Conservation (phyloP, 2,888 invertebrate species). For the Drosophila hawaiiensis region DNA sequence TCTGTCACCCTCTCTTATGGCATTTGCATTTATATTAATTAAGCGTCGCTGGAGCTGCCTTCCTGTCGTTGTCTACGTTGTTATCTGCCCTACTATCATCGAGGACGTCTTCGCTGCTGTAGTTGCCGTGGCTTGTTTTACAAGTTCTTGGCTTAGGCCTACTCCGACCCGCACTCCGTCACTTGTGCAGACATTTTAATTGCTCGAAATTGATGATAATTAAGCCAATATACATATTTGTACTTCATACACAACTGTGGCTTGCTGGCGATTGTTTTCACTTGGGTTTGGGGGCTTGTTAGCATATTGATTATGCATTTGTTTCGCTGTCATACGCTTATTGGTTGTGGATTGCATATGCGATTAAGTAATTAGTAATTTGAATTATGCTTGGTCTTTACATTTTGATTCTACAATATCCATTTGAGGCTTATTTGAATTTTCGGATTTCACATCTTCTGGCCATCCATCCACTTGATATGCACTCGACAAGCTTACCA, state of each 20-base stretch:
- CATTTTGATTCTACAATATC: slow-evolving; percentile 8
- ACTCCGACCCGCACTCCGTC: not conserved
- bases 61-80: slow-evolving; percentile 66
- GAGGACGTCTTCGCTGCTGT: slow-evolving; percentile 59
- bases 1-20: slow-evolving; percentile 7
- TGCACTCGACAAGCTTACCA: not conserved
- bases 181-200: slow-evolving; percentile 72
- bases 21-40: slow-evolving; percentile 77
- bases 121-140: slow-evolving; percentile 71
- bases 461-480: not conserved
- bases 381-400: slow-evolving; percentile 30
- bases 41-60: slow-evolving; percentile 75
- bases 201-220: slow-evolving; percentile 80
- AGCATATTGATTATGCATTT: slow-evolving; percentile 76
- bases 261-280: slow-evolving; percentile 42
- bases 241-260: slow-evolving; percentile 28
- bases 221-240: slow-evolving; percentile 82
- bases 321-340: slow-evolving; percentile 56
- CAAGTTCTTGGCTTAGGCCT: slow-evolving; percentile 70
- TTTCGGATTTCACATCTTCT: not conserved
- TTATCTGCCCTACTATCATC: slow-evolving; percentile 76
- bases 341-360: slow-evolving; percentile 44
- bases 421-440: slow-evolving; percentile 3
- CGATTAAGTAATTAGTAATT: slow-evolving; percentile 48
- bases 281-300: slow-evolving; percentile 34